Evolutionary conservation across 2,797 vertebrate species (phyloP).

Genomic region (Hapalemur alaotrensis): DNA sequence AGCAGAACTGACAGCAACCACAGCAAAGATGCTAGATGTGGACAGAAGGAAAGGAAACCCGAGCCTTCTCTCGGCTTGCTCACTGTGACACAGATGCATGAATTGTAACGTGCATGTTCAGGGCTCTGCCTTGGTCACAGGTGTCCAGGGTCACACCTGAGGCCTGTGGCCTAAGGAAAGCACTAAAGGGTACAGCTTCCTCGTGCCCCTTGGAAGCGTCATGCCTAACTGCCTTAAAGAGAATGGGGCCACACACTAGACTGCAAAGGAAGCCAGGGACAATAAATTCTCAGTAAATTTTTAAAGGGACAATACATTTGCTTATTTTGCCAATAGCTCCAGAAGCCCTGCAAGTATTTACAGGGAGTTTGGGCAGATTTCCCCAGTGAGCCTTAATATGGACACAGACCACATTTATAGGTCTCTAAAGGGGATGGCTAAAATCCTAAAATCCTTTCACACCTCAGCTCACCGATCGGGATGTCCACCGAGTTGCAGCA

Average conservation of each 20-base stretch:
- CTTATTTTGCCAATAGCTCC: background rate
- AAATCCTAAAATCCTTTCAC: rapidly evolving
- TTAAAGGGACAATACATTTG: rapidly evolving
- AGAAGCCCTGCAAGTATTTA: background rate
- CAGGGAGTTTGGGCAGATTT: background rate
- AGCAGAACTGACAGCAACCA: rapidly evolving
- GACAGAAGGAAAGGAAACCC: background rate
- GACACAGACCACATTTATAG: background rate
- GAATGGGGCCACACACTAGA: background rate
- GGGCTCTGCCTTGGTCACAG: background rate
- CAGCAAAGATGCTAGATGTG: rapidly evolving
- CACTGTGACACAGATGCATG: rapidly evolving
- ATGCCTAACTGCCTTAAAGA: background rate
- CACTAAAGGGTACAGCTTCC: rapidly evolving
- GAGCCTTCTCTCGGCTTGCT: rapidly evolving
- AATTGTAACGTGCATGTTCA: rapidly evolving
- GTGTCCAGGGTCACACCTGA: background rate
- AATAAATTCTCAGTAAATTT: background rate
- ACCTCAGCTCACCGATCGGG: background rate
- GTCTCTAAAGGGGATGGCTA: background rate
- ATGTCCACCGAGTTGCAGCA: background rate
- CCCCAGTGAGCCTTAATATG: background rate
- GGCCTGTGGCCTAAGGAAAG: background rate
- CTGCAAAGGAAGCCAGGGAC: background rate
- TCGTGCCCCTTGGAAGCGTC: background rate